phyloP scores from a whole-genome alignment of 2,888 invertebrate genomes.

The Xestia xanthographa region DNA sequence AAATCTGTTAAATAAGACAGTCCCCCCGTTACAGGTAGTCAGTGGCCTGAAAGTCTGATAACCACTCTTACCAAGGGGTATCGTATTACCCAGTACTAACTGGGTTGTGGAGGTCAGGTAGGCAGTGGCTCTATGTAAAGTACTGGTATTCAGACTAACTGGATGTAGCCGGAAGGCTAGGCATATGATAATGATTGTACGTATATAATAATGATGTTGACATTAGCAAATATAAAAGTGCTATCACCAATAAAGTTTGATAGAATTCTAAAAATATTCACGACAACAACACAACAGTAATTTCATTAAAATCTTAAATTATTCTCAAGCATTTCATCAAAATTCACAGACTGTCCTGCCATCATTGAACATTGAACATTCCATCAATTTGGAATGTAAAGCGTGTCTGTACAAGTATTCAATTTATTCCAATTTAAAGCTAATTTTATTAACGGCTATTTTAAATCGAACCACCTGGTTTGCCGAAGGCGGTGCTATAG shows the following conservation, averaged over 20 bases:
- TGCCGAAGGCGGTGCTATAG: constrained; percentile 34
- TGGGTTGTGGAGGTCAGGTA: no score
- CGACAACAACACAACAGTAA: background rate
- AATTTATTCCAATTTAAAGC: constrained; percentile 45
- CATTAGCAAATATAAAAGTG: background rate
- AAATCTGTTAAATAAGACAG: no score
- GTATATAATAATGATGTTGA: no score
- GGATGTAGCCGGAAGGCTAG: no score
- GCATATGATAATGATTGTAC: background rate
- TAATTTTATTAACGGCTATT: constrained; percentile 45
- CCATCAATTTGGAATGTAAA: constrained; percentile 46
- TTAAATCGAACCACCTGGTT: constrained; percentile 43
- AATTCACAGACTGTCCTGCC: constrained; percentile 24
- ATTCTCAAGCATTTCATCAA: constrained; percentile 31
- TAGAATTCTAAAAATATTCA: background rate
- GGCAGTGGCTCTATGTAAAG: no score
- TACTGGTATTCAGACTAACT: no score
- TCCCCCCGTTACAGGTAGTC: no score
- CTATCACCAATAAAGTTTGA: background rate
- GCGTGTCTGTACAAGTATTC: constrained; percentile 36
- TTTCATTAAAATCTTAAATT: constrained; percentile 12
- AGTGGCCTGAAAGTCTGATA: no score
- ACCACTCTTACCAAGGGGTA: no score
- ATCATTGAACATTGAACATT: constrained; percentile 22
- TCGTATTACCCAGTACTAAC: no score